These are phyloP conservation scores for Sigmodon hispidus DNA, from an alignment of 2,113 vertebrate genomes.

Conservation along the genomic window DNA sequence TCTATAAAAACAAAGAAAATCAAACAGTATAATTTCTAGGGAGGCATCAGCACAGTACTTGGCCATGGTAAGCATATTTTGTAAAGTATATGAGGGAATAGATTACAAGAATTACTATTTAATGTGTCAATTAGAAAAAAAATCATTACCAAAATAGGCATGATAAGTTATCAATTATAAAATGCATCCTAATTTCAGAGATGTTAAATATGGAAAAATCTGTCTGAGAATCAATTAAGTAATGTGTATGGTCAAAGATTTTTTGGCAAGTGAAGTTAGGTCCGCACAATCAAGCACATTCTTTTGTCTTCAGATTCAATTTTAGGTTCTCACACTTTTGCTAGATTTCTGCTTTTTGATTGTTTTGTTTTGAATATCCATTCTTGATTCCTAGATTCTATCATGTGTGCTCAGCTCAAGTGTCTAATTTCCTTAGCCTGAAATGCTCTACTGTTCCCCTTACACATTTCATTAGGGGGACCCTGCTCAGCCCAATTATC, in stretches of 20 bases:
- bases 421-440: background rate
- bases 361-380: background rate
- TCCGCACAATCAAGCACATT: background rate
- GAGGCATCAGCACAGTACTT: background rate
- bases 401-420: background rate
- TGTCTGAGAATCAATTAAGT: slow-evolving; percentile 1
- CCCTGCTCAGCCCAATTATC: background rate
- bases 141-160: background rate
- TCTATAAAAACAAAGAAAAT: background rate
- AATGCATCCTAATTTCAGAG: slow-evolving; percentile 12
- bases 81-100: slow-evolving; percentile 2
- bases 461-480: background rate
- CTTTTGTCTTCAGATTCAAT: slow-evolving; percentile 47
- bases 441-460: too few species aligned
- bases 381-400: background rate
- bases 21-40: background rate
- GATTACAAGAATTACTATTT: slow-evolving; percentile 41
- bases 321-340: background rate
- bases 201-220: slow-evolving; percentile 6
- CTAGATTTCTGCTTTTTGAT: background rate
- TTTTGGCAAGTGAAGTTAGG: background rate
- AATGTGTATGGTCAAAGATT: background rate
- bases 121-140: slow-evolving; percentile 29
- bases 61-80: background rate
- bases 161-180: slow-evolving; percentile 42